phyloP scores from a whole-genome alignment of 2,113 vertebrate species.

The Empidonax alnorum region DNA sequence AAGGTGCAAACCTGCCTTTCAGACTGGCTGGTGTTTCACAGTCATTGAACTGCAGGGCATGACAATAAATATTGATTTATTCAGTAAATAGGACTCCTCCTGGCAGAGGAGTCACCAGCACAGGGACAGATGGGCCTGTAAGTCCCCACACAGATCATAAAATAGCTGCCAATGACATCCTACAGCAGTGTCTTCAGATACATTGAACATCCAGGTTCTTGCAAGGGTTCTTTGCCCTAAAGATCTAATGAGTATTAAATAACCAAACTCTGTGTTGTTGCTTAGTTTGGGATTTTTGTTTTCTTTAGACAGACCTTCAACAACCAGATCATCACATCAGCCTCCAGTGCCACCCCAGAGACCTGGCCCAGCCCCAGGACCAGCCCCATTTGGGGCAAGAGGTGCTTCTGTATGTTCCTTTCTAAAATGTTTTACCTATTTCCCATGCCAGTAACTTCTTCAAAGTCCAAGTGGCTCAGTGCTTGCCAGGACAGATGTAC shows the following conservation, averaged over 20 bases:
- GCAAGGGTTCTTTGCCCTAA: neutral
- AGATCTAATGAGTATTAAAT: neutral
- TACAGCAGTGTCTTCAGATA: neutral
- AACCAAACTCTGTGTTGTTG: neutral
- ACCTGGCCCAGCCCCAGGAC: constrained; percentile 53
- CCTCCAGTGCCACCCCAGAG: constrained; percentile 83
- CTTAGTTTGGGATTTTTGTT: neutral
- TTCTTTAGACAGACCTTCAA: constrained; percentile 68
- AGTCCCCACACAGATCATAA: neutral
- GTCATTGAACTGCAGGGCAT: neutral
- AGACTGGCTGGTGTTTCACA: neutral
- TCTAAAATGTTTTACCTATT: neutral
- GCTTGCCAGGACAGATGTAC: neutral
- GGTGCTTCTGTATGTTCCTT: constrained; percentile 63
- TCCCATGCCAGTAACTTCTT: neutral
- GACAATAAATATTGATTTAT: neutral
- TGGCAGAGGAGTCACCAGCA: neutral
- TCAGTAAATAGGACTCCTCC: too few relatives aligned
- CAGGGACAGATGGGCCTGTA: neutral
- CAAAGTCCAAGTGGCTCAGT: neutral
- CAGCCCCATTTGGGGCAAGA: constrained; percentile 26
- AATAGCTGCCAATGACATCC: neutral
- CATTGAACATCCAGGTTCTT: neutral
- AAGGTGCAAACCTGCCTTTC: neutral
- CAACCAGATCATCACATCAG: constrained; percentile 59